These are phyloP conservation scores for Acyrthosiphon pisum DNA, from an alignment of 1,140 invertebrate species.

Conservation along the genomic window DNA sequence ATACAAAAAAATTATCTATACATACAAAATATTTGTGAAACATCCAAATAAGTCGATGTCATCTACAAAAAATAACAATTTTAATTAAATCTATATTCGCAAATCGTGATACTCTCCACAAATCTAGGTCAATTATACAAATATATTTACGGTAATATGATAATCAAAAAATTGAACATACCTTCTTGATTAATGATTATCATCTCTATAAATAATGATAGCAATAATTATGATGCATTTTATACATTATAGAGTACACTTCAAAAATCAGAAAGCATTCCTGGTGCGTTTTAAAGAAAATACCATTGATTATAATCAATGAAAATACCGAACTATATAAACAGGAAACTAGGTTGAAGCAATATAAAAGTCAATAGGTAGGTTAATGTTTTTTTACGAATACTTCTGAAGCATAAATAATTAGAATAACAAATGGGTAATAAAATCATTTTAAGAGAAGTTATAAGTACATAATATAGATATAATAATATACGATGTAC, in stretches of 20 bases:
- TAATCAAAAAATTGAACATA: neutral
- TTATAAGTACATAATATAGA: neutral
- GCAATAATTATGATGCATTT: neutral
- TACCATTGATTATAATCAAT: too few species aligned
- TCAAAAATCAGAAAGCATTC: neutral
- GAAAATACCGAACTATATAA: neutral
- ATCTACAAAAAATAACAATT: neutral
- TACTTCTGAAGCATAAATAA: neutral
- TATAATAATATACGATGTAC: neutral
- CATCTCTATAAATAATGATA: neutral
- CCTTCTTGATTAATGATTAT: neutral
- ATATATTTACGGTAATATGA: neutral
- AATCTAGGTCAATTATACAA: neutral
- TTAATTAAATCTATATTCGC: neutral
- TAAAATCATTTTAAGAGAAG: neutral
- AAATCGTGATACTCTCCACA: neutral
- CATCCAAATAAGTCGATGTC: neutral
- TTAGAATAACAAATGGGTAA: neutral
- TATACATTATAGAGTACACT: neutral
- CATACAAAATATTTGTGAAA: neutral
- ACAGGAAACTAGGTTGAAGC: conserved; percentile 1
- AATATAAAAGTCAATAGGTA: neutral
- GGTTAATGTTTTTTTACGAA: conserved; percentile 2
- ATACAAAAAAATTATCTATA: neutral
- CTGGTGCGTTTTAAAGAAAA: neutral